These are phyloP conservation scores for Cervus canadensis DNA, from an alignment of 2,113 vertebrate species.

Conservation along the genomic window DNA sequence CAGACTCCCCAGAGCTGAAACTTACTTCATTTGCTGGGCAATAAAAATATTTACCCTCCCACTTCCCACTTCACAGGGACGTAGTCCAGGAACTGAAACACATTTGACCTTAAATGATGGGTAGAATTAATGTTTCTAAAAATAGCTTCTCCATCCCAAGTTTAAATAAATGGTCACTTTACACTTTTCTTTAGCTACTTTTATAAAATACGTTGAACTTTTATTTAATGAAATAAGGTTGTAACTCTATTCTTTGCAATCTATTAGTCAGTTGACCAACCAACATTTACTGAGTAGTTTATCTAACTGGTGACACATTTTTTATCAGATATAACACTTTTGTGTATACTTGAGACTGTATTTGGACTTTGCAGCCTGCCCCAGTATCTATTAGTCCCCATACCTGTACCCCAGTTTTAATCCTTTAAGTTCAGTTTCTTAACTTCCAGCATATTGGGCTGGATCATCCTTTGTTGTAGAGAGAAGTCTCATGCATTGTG, in stretches of 20 bases:
- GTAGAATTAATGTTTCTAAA: background rate
- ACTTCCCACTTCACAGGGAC: background rate
- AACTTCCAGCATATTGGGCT: background rate
- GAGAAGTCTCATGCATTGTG: too few species aligned
- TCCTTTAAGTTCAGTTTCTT: background rate
- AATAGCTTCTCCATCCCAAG: background rate
- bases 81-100: background rate
- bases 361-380: background rate
- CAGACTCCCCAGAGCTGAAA: background rate
- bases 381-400: background rate
- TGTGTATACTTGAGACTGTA: background rate
- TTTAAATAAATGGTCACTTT: background rate
- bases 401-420: background rate
- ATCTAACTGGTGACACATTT: background rate
- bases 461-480: background rate
- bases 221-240: background rate
- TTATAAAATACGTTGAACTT: background rate
- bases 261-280: background rate
- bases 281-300: background rate
- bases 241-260: background rate
- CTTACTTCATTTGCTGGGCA: background rate
- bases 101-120: background rate
- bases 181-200: background rate
- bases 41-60: background rate
- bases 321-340: background rate